Evolutionary conservation across 2,888 invertebrate species (phyloP).

Genomic region (Metopia argyrocephala): DNA sequence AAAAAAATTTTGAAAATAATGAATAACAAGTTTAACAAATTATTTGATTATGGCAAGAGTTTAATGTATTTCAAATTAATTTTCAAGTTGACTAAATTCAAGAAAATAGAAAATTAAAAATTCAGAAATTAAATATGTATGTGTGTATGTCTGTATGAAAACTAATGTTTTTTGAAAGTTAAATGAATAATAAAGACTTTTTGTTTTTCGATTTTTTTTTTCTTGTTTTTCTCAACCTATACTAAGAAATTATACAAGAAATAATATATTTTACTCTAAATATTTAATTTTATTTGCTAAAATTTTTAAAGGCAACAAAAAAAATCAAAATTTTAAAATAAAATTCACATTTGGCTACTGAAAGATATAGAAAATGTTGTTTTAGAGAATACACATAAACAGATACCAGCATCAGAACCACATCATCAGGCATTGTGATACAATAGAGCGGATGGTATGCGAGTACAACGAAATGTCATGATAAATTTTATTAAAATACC

Average conservation of each 20-base stretch:
- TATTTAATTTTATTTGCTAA: conserved; percentile 34
- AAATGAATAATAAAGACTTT: not conserved
- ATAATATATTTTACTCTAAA: conserved; percentile 22
- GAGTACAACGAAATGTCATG: not conserved
- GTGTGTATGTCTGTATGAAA: not conserved
- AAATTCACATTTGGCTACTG: conserved; percentile 54
- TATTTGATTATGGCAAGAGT: no score
- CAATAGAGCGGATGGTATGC: not conserved
- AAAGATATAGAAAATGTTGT: conserved; percentile 37
- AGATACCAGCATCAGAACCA: conserved; percentile 1
- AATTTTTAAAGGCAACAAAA: conserved; percentile 38
- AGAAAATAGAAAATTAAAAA: conserved; percentile 19
- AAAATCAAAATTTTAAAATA: conserved; percentile 47
- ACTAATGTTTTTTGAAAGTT: not conserved
- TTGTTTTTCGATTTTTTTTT: not conserved
- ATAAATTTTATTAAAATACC: conserved; percentile 12
- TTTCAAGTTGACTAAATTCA: no score
- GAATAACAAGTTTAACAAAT: conserved; percentile 27
- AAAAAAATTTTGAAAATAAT: no score
- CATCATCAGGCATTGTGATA: conserved; percentile 14
- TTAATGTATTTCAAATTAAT: no score
- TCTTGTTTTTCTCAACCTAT: not conserved
- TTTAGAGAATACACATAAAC: conserved; percentile 32
- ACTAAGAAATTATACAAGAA: conserved; percentile 14
- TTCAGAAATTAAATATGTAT: no score